Conservation (phyloP, 2,113 vertebrate genomes). For the Xiphophorus hellerii region DNA sequence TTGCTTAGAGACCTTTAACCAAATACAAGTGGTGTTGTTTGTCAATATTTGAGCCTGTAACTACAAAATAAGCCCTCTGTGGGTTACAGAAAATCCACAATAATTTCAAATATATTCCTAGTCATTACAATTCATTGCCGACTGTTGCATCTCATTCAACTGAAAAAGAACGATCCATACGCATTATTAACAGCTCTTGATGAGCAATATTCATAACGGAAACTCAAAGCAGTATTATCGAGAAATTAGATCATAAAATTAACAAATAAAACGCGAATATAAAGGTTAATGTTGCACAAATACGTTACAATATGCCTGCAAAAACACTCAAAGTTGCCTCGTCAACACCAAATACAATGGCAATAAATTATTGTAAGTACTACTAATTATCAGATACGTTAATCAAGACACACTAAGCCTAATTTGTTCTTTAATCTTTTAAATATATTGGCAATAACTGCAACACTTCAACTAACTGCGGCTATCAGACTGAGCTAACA, state of each 20-base stretch:
- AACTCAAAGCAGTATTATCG: neutral
- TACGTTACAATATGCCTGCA: neutral
- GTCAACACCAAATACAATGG: neutral
- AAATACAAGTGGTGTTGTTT: no score
- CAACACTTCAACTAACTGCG: neutral
- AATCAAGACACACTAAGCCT: rapidly evolving
- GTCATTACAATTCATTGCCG: no score
- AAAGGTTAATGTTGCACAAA: neutral
- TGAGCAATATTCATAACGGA: no score
- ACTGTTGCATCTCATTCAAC: no score
- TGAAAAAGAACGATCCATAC: no score
- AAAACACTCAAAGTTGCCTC: neutral
- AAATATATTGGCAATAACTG: neutral
- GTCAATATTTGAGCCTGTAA: no score
- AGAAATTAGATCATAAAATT: neutral
- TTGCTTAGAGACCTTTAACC: no score
- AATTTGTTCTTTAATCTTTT: neutral
- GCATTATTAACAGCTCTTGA: no score
- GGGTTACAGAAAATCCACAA: no score
- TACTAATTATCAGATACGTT: no score
- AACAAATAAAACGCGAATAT: neutral
- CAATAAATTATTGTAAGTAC: neutral
- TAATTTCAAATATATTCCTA: no score
- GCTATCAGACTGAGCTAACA: constrained; percentile 45
- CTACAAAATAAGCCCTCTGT: no score